Evolutionary conservation across 2,113 vertebrate genomes (phyloP).

Genomic region (Cynoglossus semilaevis): DNA sequence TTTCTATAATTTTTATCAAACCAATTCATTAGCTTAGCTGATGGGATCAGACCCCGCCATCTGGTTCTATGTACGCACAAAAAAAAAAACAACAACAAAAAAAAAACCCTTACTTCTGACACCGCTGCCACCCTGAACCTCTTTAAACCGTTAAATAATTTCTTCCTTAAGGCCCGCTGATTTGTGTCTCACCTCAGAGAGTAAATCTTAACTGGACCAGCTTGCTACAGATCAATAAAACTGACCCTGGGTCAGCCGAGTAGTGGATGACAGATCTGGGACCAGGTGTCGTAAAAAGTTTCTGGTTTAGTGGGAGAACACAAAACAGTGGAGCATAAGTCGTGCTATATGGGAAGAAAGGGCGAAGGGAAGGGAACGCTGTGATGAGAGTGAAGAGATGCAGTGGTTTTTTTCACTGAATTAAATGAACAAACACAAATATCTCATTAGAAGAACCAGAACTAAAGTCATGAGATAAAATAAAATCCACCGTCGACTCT

Average conservation of each 20-base stretch:
- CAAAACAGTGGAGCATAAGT: neutral
- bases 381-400: too few relatives aligned
- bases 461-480: neutral
- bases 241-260: constrained; percentile 41
- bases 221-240: constrained; percentile 2
- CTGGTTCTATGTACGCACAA: too few relatives aligned
- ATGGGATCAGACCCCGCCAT: too few relatives aligned
- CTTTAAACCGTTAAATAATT: neutral
- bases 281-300: constrained; percentile 15
- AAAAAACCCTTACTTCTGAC: too few relatives aligned
- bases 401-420: too few relatives aligned
- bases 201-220: constrained; percentile 36
- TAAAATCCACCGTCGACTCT: neutral
- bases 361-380: too few relatives aligned
- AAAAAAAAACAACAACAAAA: too few relatives aligned
- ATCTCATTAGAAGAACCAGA: constrained; percentile 7
- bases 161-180: constrained; percentile 9
- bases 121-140: too few relatives aligned
- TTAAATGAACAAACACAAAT: constrained; percentile 5
- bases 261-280: constrained; percentile 30
- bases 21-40: too few relatives aligned
- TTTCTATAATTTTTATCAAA: too few relatives aligned
- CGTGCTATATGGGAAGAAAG: too few relatives aligned
- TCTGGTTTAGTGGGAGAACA: neutral
- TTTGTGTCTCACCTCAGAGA: constrained; percentile 9